Evolutionary conservation across 2,797 vertebrate species (phyloP), one percentile per base, ranked within the genome.

Genomic region (Odontamblyopus rebecca): DNA sequence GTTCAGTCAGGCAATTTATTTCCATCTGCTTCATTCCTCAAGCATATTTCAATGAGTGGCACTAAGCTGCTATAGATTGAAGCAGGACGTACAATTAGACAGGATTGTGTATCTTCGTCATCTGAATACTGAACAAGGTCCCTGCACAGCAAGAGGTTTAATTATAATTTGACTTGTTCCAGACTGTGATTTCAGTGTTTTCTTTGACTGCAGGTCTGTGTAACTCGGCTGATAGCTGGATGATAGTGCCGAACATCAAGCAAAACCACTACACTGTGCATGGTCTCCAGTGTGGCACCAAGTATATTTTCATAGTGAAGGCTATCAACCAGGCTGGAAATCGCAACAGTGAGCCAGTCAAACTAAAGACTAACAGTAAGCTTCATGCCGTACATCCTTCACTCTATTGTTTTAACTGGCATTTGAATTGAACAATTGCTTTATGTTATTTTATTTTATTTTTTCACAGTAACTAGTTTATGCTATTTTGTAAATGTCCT

Each of bases 201-300:
- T 56, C 85, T 65, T 53, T 35, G 26, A 30, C 48, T 83, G 44
- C 91, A 99, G 98, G 97, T 95, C 94, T 99, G 90, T 99, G 98
- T 88, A 99, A 96, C 91, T 99, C 97, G 3, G 95, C 96, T 51
- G 98, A 99, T 84, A 99, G 97, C 93, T 99, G 98, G 98, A 99
- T 99, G 97, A 99, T 99, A 74, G 98, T 98, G 72, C 98, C 98
- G 73, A 99, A 99, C 91, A 99, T 99, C 88, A 98, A 98, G 84
- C 98, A 99, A 81, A 99, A 99, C 84, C 97, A 99, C 91, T 99
- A 99, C 93, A 99, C 98, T 0, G 98, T 99, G 76, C 98, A 99
- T 0, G 98, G 98, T 44, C 93, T 99, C 26, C 98, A 99, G 91
- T 97, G 96, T 19, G 98, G 98, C 72, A 99, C 97, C 50, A 97